Evolutionary conservation across 2,113 vertebrate species (phyloP).

Genomic region (Accipiter cooperii): DNA sequence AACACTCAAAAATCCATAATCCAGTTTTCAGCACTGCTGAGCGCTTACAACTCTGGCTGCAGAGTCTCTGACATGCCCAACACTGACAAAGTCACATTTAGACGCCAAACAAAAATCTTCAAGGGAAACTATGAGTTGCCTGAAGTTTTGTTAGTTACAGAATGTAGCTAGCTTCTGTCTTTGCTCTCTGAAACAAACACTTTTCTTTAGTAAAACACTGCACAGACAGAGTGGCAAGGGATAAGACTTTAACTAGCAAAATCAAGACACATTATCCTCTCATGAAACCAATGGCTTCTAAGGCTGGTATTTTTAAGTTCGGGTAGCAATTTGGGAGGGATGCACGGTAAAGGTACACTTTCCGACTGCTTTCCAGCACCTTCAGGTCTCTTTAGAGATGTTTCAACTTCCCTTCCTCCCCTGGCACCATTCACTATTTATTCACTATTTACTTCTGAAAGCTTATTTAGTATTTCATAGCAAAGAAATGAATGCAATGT

Average conservation of each 20-base stretch:
- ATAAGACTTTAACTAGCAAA: not conserved
- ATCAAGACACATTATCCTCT: not conserved
- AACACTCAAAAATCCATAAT: not conserved
- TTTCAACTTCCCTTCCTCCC: not conserved
- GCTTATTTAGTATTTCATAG: not conserved
- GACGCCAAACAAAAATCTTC: not conserved
- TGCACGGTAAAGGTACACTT: not conserved
- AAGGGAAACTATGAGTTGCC: not conserved
- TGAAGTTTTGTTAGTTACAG: not conserved
- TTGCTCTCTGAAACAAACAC: not conserved
- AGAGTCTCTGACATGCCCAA: not conserved
- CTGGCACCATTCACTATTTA: not conserved
- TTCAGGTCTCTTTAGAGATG: not conserved
- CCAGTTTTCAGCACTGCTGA: not conserved
- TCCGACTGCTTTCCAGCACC: not conserved
- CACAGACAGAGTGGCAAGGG: not conserved
- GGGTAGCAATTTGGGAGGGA: not conserved
- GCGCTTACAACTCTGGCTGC: not conserved
- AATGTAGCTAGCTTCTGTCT: not conserved
- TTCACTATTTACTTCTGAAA: not conserved
- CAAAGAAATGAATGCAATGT: rapidly evolving
- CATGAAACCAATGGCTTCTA: not conserved
- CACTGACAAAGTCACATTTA: not conserved
- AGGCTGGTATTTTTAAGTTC: not conserved
- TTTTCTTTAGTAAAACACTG: not conserved